Evolutionary conservation across 2,888 invertebrate genomes (phyloP).

Genomic region (Drosophila anceps): DNA sequence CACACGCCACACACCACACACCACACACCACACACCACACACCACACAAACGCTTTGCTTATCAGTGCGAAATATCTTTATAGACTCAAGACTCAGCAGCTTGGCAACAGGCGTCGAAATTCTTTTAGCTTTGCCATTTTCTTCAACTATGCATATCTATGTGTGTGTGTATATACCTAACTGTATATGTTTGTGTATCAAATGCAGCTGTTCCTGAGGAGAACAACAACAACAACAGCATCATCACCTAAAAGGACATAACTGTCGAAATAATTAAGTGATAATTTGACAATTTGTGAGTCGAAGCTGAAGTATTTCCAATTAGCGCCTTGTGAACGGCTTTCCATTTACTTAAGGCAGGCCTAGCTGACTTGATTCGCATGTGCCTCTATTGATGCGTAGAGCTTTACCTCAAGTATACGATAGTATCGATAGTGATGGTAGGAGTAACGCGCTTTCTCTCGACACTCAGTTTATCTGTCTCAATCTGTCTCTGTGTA

Average conservation of each 20-base stretch:
- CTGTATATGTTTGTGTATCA: not conserved
- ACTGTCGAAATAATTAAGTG: not conserved
- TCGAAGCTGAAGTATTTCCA: not conserved
- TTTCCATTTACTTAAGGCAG: not conserved
- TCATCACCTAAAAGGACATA: too few relatives aligned
- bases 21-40: too few relatives aligned
- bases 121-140: not conserved
- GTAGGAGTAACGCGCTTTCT: not conserved
- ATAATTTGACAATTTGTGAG: not conserved
- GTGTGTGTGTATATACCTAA: not conserved
- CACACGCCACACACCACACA: too few relatives aligned
- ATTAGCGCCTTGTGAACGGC: slow-evolving; percentile 3
- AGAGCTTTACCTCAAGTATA: too few relatives aligned
- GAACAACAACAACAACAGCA: not conserved
- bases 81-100: slow-evolving; percentile 9
- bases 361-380: not conserved
- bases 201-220: not conserved
- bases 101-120: slow-evolving; percentile 14
- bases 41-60: slow-evolving; percentile 14
- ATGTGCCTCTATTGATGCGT: not conserved
- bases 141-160: not conserved
- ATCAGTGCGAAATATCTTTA: slow-evolving; percentile 40
- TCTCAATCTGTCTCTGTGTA: not conserved
- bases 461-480: not conserved
- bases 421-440: not conserved